Conservation (phyloP, 2,797 vertebrate species). For the Epinephelus coioides region DNA sequence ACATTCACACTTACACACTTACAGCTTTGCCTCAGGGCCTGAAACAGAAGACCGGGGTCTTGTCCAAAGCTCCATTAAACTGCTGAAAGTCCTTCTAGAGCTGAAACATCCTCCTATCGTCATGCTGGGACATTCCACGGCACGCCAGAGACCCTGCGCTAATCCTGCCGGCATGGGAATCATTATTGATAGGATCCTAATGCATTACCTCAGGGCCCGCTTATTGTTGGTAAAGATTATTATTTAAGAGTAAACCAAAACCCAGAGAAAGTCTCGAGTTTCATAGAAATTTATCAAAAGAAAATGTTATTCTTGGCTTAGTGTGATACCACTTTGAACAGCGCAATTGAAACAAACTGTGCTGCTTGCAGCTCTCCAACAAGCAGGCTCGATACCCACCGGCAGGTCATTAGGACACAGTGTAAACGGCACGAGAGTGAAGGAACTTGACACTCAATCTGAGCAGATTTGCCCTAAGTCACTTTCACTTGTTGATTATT, state of each 20-base stretch:
- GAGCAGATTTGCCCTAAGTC: conserved; percentile 44
- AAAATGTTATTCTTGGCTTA: conserved; percentile 89
- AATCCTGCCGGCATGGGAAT: conserved; percentile 87
- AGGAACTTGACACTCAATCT: conserved; percentile 45
- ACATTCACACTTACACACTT: conserved; percentile 34
- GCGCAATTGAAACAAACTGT: conserved; percentile 81
- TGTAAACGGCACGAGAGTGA: conserved; percentile 33
- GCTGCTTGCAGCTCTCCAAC: conserved; percentile 57
- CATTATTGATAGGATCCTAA: conserved; percentile 88
- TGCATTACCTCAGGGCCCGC: conserved; percentile 86
- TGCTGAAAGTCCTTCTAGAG: conserved; percentile 81
- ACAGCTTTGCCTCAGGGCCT: conserved; percentile 65
- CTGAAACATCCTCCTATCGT: conserved; percentile 83
- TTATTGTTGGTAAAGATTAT: conserved; percentile 89
- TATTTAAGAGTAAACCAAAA: conserved; percentile 88
- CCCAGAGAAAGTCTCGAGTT: conserved; percentile 81
- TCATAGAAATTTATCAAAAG: conserved; percentile 88
- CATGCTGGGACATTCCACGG: conserved; percentile 83
- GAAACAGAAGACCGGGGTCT: conserved; percentile 80
- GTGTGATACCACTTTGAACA: conserved; percentile 81
- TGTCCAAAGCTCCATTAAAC: conserved; percentile 80
- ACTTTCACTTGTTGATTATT: conserved; percentile 43
- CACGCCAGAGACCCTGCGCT: conserved; percentile 81
- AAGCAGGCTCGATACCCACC: conserved; percentile 56
- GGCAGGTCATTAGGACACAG: conserved; percentile 58